Evolutionary conservation across 2,113 vertebrate species (phyloP).

Genomic region (Nansenia antarctica): DNA sequence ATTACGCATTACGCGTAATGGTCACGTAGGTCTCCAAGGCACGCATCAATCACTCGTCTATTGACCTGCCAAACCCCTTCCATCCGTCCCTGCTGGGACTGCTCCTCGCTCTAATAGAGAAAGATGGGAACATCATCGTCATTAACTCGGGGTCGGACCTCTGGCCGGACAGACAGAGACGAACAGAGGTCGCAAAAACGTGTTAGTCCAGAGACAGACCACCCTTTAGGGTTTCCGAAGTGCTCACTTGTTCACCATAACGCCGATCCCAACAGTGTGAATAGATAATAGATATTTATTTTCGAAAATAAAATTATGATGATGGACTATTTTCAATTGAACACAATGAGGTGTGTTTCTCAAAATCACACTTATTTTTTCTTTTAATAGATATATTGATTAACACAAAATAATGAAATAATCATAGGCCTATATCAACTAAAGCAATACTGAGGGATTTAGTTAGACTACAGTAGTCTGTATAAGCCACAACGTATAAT

Average conservation of each 20-base stretch:
- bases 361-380: no score
- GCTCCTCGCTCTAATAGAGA: conserved; percentile 64
- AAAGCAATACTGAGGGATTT: neutral
- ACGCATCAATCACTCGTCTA: conserved; percentile 80
- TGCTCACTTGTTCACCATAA: conserved; percentile 8
- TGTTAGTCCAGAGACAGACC: neutral
- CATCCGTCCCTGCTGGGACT: conserved; percentile 68
- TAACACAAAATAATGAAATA: neutral
- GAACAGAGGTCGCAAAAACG: conserved; percentile 43
- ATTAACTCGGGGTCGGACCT: conserved; percentile 69
- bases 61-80: conserved; percentile 78
- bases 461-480: neutral
- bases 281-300: neutral
- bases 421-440: neutral
- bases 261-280: conserved; percentile 4
- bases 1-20: conserved; percentile 82
- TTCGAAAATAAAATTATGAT: no score
- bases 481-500: neutral
- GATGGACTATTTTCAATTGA: neutral
- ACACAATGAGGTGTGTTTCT: no score
- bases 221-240: neutral
- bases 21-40: conserved; percentile 78
- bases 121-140: conserved; percentile 70
- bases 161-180: conserved; percentile 59
- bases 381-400: neutral